Evolutionary conservation across 2,113 vertebrate genomes (phyloP).

Genomic region (Crotalus tigris): DNA sequence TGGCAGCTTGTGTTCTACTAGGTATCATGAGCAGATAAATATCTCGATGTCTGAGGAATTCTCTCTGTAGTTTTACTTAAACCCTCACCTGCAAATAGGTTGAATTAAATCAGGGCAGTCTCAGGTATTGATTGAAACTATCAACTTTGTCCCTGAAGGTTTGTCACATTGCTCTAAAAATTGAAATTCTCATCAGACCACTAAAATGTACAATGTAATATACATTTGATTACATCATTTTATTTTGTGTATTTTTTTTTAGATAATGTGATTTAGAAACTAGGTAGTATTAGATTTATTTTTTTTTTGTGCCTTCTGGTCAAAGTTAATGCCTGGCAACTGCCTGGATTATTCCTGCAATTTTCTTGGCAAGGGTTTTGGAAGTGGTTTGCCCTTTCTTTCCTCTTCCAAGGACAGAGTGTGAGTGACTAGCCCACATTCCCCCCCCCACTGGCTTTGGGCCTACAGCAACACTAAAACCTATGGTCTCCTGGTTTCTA

Average conservation of each 20-base stretch:
- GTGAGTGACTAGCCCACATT: neutral
- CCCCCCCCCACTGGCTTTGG: neutral
- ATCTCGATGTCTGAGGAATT: neutral
- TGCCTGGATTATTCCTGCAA: neutral
- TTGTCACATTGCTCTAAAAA: neutral
- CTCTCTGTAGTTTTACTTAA: neutral
- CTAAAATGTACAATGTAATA: neutral
- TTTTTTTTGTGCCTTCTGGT: neutral
- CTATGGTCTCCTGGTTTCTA: neutral
- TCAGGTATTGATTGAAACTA: neutral
- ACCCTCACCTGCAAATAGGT: neutral
- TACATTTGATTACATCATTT: neutral
- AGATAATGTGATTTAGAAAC: neutral
- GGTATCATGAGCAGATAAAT: neutral
- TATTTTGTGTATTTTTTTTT: neutral
- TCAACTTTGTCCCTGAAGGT: neutral
- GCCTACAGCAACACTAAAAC: neutral
- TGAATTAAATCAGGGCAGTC: neutral
- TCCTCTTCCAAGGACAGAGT: neutral
- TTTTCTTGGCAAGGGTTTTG: neutral
- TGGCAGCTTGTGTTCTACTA: neutral
- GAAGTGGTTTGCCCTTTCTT: neutral
- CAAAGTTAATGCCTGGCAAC: neutral
- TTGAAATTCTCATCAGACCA: neutral
- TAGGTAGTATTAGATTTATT: neutral